Conservation (phyloP, 2,113 vertebrate species). For the Entomyzon cyanotis region DNA sequence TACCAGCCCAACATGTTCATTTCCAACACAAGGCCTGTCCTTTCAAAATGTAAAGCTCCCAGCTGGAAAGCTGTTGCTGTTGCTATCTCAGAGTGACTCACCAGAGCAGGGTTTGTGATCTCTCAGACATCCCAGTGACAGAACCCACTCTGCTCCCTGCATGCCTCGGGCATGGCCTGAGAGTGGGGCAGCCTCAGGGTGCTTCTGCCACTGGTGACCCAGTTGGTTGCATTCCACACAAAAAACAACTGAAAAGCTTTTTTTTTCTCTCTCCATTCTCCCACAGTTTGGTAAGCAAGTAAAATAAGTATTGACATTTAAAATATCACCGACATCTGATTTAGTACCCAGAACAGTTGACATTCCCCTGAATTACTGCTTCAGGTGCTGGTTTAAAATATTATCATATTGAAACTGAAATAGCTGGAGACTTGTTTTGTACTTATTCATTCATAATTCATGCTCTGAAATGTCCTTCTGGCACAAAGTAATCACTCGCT, state of each 20-base stretch:
- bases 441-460: neutral
- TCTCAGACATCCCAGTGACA: neutral
- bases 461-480: neutral
- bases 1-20: neutral
- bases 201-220: neutral
- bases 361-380: neutral
- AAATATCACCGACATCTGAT: neutral
- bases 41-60: neutral
- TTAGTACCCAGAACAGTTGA: neutral
- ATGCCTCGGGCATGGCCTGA: neutral
- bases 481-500: neutral
- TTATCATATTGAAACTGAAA: neutral
- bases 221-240: neutral
- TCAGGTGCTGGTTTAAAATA: neutral
- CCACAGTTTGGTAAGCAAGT: neutral
- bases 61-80: neutral
- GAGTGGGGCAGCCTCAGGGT: neutral
- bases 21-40: neutral
- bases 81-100: neutral
- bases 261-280: neutral
- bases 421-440: neutral
- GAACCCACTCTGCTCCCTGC: neutral
- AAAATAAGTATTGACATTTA: slow-evolving; percentile 4
- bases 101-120: neutral
- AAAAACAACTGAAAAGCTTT: neutral